Base-by-base conservation (phyloP, 1,140 invertebrate genomes). In the Bombus breviceps region DNA sequence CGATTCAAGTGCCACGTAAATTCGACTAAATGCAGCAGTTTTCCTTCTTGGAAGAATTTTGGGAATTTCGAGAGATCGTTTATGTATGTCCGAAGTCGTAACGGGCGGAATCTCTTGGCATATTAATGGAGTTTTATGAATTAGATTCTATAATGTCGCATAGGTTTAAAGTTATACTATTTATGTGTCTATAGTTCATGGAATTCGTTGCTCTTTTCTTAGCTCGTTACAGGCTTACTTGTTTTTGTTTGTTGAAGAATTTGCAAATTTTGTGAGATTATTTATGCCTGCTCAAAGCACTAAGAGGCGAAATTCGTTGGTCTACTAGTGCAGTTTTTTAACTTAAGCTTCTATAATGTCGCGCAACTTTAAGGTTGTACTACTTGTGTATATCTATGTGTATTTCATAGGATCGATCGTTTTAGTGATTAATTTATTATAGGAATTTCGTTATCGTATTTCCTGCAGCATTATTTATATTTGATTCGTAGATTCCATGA, bases 151-250 rank as follows among this genome's bases (percentile, higher is more conserved):
- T 22, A 53, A 53, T 25, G 10, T 4, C 22, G 22, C 1, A 1
- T 3, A 39, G 0, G 0, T 62, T n/a, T n/a, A n/a, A 62, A 0
- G 10, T 62, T 62, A 0, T 62, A n/a, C 3, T n/a, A 62, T 1
- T 62, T 62, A 28, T 22, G 4, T n/a, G 2, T n/a, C 10, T n/a
- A 4, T 28, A 62, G 1, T 62, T n/a, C 3, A 62, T n/a, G 28
- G 28, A 28, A 62, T 62, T 62, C 59, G 28, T 4, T 3, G 59
- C 8, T 13, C 22, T 53, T 22, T 53, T 53, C 5, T n/a, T 62
- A n/a, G 10, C 28, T 28, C 12, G 1, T 12, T n/a, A n/a, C 1
- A 4, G 18, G 47, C 47, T n/a, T n/a, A 1, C 1, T 53, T 22
- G 5, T 13, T 13, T n/a, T n/a, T 1, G 10, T 62, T 62, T n/a